Evolutionary conservation across 2,888 invertebrate genomes (phyloP).

Genomic region (Kuschelorhynchus macadamiae): DNA sequence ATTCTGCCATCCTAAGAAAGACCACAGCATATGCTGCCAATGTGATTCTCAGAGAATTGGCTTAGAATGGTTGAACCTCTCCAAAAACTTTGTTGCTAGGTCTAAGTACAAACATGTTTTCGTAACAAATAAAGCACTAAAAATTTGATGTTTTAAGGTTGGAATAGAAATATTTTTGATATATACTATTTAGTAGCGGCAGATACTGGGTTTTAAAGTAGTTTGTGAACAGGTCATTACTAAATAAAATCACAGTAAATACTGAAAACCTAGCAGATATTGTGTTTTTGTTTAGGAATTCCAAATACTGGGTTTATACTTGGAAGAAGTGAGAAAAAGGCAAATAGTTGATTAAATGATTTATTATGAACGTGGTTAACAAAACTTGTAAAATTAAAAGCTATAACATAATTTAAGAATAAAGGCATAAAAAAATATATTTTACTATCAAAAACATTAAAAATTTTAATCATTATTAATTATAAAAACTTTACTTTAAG

Average conservation of each 20-base stretch:
- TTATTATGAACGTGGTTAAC: not conserved
- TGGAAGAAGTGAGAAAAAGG: not conserved
- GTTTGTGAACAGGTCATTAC: not conserved
- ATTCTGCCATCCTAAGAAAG: slow-evolving; percentile 5
- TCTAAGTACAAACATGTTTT: not conserved
- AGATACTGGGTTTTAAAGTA: not conserved
- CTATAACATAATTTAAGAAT: too few species aligned
- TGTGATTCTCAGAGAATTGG: not conserved
- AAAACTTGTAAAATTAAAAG: not conserved
- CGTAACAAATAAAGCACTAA: not conserved
- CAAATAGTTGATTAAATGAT: not conserved
- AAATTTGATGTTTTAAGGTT: not conserved
- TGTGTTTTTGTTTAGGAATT: slow-evolving; percentile 5
- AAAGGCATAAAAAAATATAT: too few species aligned
- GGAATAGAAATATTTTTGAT: too few species aligned
- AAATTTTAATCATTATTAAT: not conserved
- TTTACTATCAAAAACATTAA: too few species aligned
- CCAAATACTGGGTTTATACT: not conserved
- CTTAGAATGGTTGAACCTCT: not conserved
- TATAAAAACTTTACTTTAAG: not conserved
- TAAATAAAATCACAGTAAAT: not conserved
- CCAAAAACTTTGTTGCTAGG: not conserved
- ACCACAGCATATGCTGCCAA: not conserved
- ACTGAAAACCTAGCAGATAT: not conserved
- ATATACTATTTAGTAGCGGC: not conserved